Conservation (phyloP, 2,797 vertebrate species). For the Cebuella pygmaea region DNA sequence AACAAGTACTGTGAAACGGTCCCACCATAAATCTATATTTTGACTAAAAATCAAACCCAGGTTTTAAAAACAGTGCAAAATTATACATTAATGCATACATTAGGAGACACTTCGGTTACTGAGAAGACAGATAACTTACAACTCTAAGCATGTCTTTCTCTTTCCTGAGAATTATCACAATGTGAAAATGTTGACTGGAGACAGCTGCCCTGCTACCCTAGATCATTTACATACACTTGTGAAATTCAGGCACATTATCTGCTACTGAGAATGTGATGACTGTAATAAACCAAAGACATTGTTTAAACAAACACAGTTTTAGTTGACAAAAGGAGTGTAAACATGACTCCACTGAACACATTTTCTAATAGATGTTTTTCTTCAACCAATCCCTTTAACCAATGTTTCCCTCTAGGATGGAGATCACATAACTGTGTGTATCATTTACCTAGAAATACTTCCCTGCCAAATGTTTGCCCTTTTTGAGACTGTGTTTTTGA, state of each 20-base stretch:
- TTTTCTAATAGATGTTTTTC: constrained; percentile 49
- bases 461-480: neutral
- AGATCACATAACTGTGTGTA: neutral
- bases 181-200: constrained; percentile 11
- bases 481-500: constrained; percentile 18
- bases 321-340: constrained; percentile 40
- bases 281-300: constrained; percentile 2
- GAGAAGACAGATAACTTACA: neutral
- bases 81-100: neutral
- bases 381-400: neutral
- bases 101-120: neutral
- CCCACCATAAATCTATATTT: neutral
- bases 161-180: constrained; percentile 42
- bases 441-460: neutral
- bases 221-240: constrained; percentile 1
- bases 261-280: constrained; percentile 16
- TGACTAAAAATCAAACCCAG: neutral
- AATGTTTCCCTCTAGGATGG: neutral
- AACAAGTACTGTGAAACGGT: neutral
- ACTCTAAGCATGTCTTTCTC: neutral
- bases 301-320: constrained; percentile 49
- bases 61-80: neutral
- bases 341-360: neutral
- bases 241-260: constrained; percentile 15
- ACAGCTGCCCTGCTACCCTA: constrained; percentile 17